Evolutionary conservation across 1,140 invertebrate species (phyloP), one percentile per base, ranked within the genome.

Genomic region (Amphibalanus amphitrite): DNA sequence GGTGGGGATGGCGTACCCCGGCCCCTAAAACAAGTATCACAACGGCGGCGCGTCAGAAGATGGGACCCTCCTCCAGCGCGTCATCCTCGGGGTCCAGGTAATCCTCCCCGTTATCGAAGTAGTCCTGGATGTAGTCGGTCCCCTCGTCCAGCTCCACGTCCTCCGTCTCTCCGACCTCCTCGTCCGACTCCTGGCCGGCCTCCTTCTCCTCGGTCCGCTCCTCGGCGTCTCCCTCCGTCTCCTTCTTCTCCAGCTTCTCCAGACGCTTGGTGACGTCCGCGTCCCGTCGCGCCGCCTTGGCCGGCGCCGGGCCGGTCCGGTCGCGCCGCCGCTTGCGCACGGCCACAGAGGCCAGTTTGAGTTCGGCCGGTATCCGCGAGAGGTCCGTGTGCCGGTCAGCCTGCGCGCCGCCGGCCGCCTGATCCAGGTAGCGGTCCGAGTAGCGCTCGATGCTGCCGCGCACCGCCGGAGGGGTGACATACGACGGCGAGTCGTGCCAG

Each of bases 41-140:
- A 38, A 59, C 47, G 17, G 38, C 38, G 17, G 38, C 17, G 17
- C 47, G 20, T 74, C 65, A 75, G 67, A 73, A 77, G 28, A 76
- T 74, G 23, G 74, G 74, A 29, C 86, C 90, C 83, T 92, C 90
- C 79, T 92, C 90, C 72, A 89, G 78, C 78, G 90, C 90, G 77
- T 93, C 90, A 78, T 92, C 90, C 76, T 92, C 90, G 38, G 82
- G 80, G 75, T 92, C 90, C 76, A 91, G 86, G 79, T 90, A 92
- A 30, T 83, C 85, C 81, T 93, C 91, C 25, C 91, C 91, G 81
- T 92, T 92, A 79, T 93, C 90, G 80, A 92, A 93, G 77, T 91
- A 92, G 78, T 86, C 89, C 76, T 89, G 88, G 3, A 85, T 86
- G 80, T 92, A 92, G 79, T 89, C 87, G n/a, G 87, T 89, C 28